Evolutionary conservation across 2,797 vertebrate species (phyloP).

Genomic region (Amblyopsis hoosieri): DNA sequence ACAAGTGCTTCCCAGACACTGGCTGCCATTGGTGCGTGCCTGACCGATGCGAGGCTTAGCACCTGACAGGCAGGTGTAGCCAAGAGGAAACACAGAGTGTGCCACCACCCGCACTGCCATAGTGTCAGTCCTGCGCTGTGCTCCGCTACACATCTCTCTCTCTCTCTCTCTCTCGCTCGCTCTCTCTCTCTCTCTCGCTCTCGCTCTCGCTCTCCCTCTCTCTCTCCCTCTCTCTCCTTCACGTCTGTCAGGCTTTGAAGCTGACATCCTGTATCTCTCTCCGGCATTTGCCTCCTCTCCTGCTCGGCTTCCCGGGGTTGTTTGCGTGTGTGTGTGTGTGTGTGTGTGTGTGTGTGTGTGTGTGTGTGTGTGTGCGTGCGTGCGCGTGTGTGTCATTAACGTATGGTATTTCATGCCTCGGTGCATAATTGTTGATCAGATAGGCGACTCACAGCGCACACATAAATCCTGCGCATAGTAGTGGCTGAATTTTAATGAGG

Average conservation of each 20-base stretch:
- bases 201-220: neutral
- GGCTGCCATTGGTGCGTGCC: too few species aligned
- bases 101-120: too few species aligned
- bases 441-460: slow-evolving; percentile 67
- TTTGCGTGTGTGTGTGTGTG: neutral
- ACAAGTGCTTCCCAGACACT: too few species aligned
- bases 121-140: too few species aligned
- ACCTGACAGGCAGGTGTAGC: slow-evolving; percentile 79
- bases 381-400: slow-evolving; percentile 13
- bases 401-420: slow-evolving; percentile 73
- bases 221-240: neutral
- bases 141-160: neutral
- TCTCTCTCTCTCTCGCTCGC: neutral
- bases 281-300: slow-evolving; percentile 46
- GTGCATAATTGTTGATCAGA: slow-evolving; percentile 73
- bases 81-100: slow-evolving; percentile 60
- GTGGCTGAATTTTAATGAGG: slow-evolving; percentile 66
- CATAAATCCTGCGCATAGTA: slow-evolving; percentile 71
- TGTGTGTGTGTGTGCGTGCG: neutral
- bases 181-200: neutral
- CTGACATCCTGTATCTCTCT: slow-evolving; percentile 48
- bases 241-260: slow-evolving; percentile 38
- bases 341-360: slow-evolving; percentile 1
- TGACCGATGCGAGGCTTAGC: slow-evolving; percentile 39
- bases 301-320: neutral